Evolutionary conservation across 1,140 invertebrate species (phyloP).

Genomic region (Cecropterus lyciades): DNA sequence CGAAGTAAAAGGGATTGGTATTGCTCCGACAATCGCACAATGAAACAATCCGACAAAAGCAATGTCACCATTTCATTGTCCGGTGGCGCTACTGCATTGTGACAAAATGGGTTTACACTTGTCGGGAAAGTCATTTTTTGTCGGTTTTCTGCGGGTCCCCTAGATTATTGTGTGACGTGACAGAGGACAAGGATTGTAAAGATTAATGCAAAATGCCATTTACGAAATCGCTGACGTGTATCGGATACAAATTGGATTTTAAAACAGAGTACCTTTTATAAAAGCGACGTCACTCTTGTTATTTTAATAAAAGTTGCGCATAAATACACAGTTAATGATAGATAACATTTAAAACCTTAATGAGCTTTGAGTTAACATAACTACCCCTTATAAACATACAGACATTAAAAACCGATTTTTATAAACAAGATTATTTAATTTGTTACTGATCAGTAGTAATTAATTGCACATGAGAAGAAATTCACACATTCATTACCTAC

Average conservation of each 20-base stretch:
- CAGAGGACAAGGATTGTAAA: conserved; percentile 41
- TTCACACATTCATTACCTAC: too few relatives aligned
- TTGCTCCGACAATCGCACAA: conserved; percentile 46
- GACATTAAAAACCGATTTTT: too few relatives aligned
- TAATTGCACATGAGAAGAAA: too few relatives aligned
- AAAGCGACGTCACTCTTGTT: too few relatives aligned
- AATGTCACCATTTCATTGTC: conserved; percentile 65
- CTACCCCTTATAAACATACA: too few relatives aligned
- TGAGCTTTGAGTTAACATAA: too few relatives aligned
- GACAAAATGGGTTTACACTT: conserved; percentile 50
- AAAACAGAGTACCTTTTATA: not conserved
- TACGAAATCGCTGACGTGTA: not conserved
- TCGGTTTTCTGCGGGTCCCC: conserved; percentile 18
- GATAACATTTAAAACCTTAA: too few relatives aligned
- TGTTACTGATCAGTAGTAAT: too few relatives aligned
- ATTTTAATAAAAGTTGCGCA: too few relatives aligned
- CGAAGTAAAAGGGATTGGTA: conserved; percentile 45
- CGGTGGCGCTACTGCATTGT: conserved; percentile 75
- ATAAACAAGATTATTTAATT: too few relatives aligned
- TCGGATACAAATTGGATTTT: not conserved
- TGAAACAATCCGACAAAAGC: conserved; percentile 45
- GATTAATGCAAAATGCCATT: conserved; percentile 6
- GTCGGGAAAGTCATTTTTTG: conserved; percentile 68
- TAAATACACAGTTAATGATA: too few relatives aligned
- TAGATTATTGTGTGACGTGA: conserved; percentile 44